Conservation (phyloP, 2,113 vertebrate species). For the Poeciliopsis prolifica region DNA sequence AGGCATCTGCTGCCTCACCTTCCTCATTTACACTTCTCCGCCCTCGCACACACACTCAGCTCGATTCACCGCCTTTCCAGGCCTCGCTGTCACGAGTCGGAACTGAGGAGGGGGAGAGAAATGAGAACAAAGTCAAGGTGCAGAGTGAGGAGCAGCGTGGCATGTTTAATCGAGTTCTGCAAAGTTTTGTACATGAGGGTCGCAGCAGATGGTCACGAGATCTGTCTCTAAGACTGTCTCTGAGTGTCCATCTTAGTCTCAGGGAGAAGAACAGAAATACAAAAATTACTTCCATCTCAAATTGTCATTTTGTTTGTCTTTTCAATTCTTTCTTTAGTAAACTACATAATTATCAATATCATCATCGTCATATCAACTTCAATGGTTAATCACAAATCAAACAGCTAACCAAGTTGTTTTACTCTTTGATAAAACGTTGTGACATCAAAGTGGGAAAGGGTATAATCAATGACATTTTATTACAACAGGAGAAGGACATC, state of each 20-base stretch:
- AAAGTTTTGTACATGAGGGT: constrained; percentile 60
- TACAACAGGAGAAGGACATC: no score
- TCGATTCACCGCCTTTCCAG: constrained; percentile 79
- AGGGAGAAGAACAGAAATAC: constrained; percentile 34
- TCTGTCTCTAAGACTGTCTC: constrained; percentile 14
- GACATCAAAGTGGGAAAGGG: no score
- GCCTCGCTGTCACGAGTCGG: constrained; percentile 59
- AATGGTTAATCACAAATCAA: no score
- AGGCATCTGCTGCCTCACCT: constrained; percentile 99
- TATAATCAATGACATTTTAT: no score
- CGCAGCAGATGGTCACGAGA: constrained; percentile 66
- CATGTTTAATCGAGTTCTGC: constrained; percentile 77
- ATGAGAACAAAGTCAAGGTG: constrained; percentile 27
- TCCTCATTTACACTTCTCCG: constrained; percentile 98
- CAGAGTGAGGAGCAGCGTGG: constrained; percentile 69
- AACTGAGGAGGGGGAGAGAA: constrained; percentile 26
- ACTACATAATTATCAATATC: no score
- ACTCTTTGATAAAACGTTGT: no score
- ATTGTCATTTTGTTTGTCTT: neutral
- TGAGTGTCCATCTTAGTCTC: constrained; percentile 38
- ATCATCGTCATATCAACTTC: no score
- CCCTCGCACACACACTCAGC: constrained; percentile 59
- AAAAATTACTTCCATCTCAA: neutral
- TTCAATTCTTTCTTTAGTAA: no score
- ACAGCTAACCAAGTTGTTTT: no score